phyloP scores from a whole-genome alignment of 2,797 vertebrate genomes.

The Chloroceryle inda region DNA sequence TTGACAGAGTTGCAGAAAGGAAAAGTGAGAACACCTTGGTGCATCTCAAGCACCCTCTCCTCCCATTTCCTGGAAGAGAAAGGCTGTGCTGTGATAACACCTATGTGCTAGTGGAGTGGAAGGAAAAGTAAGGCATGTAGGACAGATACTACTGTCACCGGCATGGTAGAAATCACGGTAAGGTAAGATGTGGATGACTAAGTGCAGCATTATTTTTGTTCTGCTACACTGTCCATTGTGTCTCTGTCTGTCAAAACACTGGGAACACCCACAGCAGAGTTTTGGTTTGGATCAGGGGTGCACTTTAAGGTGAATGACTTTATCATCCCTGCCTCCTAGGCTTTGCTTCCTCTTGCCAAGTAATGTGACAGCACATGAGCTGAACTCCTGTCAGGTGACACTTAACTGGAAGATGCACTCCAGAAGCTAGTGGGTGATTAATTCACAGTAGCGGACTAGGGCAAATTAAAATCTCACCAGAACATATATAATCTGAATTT shows the following conservation, averaged over 20 bases:
- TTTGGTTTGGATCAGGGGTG: not conserved
- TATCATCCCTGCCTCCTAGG: not conserved
- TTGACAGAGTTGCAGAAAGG: not conserved
- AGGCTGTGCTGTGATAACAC: accelerated
- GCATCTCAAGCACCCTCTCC: not conserved
- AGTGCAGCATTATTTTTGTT: not conserved
- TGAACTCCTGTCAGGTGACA: not conserved
- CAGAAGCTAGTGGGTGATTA: not conserved
- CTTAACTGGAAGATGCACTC: not conserved
- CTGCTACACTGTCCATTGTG: accelerated
- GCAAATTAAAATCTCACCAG: not conserved
- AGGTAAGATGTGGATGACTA: not conserved
- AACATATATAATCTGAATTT: not conserved
- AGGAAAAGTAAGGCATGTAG: not conserved
- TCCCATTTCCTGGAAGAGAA: not conserved
- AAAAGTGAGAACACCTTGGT: not conserved
- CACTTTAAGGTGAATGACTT: not conserved
- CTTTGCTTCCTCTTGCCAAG: not conserved
- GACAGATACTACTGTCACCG: not conserved
- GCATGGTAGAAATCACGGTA: accelerated
- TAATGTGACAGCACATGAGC: not conserved
- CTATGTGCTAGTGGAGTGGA: accelerated
- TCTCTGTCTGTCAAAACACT: not conserved
- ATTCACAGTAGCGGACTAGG: not conserved
- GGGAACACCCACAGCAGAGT: not conserved